Evolutionary conservation across 2,797 vertebrate species (phyloP).

Genomic region (Typhlichthys eigenmanni): DNA sequence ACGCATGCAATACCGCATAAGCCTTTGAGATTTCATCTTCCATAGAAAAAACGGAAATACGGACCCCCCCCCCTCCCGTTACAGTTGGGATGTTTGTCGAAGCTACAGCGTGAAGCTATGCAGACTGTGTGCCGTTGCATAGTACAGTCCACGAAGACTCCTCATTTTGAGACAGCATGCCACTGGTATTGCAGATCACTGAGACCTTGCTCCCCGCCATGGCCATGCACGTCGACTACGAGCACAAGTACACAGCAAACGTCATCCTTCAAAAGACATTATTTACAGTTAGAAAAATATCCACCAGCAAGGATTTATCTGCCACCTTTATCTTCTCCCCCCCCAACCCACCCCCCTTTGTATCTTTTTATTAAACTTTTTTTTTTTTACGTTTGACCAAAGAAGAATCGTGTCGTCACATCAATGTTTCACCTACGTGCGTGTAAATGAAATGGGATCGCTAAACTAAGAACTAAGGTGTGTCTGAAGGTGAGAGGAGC

Average conservation of each 20-base stretch:
- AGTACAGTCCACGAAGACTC: constrained; percentile 83
- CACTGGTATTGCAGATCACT: constrained; percentile 86
- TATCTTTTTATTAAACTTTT: constrained; percentile 1
- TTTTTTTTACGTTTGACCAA: constrained; percentile 40
- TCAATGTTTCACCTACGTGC: constrained; percentile 32
- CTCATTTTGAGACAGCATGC: constrained; percentile 90
- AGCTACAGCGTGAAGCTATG: constrained; percentile 85
- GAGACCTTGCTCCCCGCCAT: constrained; percentile 61
- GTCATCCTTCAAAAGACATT: constrained; percentile 64
- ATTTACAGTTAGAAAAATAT: constrained; percentile 77
- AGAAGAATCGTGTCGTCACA: constrained; percentile 43
- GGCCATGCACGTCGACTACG: constrained; percentile 36
- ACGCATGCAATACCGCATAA: constrained; percentile 93
- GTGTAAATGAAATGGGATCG: constrained; percentile 31
- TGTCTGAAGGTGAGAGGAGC: constrained; percentile 15
- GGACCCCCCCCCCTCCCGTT: no score
- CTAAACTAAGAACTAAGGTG: constrained; percentile 27
- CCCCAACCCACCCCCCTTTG: no score
- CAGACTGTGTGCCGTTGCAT: constrained; percentile 87
- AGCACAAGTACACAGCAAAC: constrained; percentile 64
- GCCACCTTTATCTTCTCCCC: constrained; percentile 5
- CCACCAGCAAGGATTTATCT: constrained; percentile 62
- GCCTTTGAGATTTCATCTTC: constrained; percentile 82
- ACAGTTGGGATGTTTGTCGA: no score
- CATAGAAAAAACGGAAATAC: constrained; percentile 82